Percentiles rank a stretch among this genome's conserved stretches.
phyloP scores from a whole-genome alignment of 2,888 invertebrate genomes.

The Ichneumon xanthorius region DNA sequence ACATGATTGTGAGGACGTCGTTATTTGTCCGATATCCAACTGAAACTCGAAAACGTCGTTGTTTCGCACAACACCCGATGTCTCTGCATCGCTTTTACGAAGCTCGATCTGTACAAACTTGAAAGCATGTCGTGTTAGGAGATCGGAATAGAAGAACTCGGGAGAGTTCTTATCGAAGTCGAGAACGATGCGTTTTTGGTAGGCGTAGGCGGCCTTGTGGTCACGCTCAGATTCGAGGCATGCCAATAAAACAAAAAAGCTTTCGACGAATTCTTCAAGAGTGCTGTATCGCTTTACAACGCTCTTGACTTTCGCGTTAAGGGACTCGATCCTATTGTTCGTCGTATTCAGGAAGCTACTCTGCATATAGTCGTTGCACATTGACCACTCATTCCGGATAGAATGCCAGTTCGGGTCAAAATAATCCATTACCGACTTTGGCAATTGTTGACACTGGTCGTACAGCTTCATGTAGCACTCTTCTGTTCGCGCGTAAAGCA shows the following conservation, averaged over 20 bases:
- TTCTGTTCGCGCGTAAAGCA: slow-evolving; percentile 37
- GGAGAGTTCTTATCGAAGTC: background rate
- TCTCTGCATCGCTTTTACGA: background rate
- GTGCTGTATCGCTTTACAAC: slow-evolving; percentile 41
- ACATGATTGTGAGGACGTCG: slow-evolving; percentile 34
- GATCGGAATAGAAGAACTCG: background rate
- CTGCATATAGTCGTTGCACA: slow-evolving; percentile 46
- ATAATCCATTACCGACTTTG: slow-evolving; percentile 49
- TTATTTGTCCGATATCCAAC: slow-evolving; percentile 3
- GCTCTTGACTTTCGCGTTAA: slow-evolving; percentile 50
- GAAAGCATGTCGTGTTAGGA: slow-evolving; percentile 12
- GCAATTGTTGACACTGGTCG: slow-evolving; percentile 20
- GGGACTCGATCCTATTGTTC: slow-evolving; percentile 64
- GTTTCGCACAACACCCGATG: background rate
- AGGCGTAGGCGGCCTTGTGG: slow-evolving; percentile 61
- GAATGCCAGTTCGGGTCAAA: slow-evolving; percentile 64
- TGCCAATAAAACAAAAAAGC: slow-evolving; percentile 28
- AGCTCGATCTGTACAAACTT: background rate
- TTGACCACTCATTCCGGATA: slow-evolving; percentile 58
- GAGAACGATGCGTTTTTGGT: slow-evolving; percentile 35
- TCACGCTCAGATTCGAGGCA: slow-evolving; percentile 57
- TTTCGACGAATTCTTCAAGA: slow-evolving; percentile 52
- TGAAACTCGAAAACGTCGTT: slow-evolving; percentile 8
- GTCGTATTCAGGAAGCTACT: slow-evolving; percentile 62
- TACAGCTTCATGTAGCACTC: slow-evolving; percentile 16